A percentile compares a stretch with the other conserved stretches of the same genome.
phyloP scores from a whole-genome alignment of 1,140 invertebrate species.

The Calliphora vicina region DNA sequence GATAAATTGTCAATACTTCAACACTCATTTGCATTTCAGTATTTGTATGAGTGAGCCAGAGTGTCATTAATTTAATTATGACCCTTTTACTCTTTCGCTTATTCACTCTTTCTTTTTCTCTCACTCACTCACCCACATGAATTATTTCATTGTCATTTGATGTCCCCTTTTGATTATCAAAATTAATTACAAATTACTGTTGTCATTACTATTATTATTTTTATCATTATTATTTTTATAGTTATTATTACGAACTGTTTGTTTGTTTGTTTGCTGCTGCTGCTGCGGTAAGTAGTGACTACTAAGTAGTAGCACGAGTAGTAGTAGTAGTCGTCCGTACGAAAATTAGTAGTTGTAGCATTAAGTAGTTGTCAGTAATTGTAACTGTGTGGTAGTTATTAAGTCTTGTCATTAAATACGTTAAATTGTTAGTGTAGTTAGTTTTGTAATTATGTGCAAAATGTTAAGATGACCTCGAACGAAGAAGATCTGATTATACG shows the following conservation, averaged over 20 bases:
- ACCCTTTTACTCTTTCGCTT: too few relatives aligned
- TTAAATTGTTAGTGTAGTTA: neutral
- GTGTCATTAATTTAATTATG: too few relatives aligned
- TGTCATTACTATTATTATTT: neutral
- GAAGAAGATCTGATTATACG: neutral
- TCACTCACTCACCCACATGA: neutral
- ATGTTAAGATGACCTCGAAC: slow-evolving; percentile 1
- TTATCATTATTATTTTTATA: neutral
- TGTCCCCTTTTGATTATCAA: neutral
- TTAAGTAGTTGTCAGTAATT: neutral
- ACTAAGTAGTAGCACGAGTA: too few relatives aligned
- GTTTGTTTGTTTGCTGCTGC: neutral
- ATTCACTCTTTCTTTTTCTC: neutral
- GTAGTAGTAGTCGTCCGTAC: too few relatives aligned
- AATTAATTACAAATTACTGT: neutral
- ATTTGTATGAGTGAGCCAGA: too few relatives aligned
- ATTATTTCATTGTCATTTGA: neutral
- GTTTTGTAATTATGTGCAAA: neutral
- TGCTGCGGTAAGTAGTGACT: neutral
- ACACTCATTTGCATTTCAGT: too few relatives aligned
- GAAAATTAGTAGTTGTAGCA: too few relatives aligned
- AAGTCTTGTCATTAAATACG: neutral
- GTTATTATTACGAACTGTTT: neutral
- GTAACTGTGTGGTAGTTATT: neutral
- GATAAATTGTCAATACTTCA: too few relatives aligned